A percentile compares a stretch with the other conserved stretches of the same genome.
phyloP scores from a whole-genome alignment of 2,888 invertebrate species.

The Caenorhabditis sinica region DNA sequence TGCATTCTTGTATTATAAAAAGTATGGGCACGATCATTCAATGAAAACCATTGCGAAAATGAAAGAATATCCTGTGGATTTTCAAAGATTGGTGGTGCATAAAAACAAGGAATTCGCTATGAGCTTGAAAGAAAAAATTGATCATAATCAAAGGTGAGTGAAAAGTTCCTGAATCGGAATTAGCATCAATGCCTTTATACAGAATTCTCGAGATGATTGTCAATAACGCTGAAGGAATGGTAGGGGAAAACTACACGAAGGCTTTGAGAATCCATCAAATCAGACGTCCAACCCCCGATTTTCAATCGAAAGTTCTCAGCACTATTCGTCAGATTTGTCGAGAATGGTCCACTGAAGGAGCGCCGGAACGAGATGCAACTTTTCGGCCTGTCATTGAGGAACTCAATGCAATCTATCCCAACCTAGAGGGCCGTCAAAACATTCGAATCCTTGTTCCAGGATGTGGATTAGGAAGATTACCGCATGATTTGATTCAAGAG shows the following conservation, averaged over 20 bases:
- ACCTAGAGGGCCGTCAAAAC: conserved; percentile 82
- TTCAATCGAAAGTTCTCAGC: conserved; percentile 92
- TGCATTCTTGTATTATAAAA: conserved; percentile 77
- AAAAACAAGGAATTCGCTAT: conserved; percentile 61
- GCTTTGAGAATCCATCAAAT: conserved; percentile 67
- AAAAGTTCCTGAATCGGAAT: neutral
- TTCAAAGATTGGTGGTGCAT: conserved; percentile 64
- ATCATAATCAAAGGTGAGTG: conserved; percentile 68
- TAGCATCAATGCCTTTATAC: too few relatives aligned
- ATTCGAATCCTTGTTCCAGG: conserved; percentile 94
- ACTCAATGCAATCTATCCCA: conserved; percentile 84
- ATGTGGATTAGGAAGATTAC: conserved; percentile 93
- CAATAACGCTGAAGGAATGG: conserved; percentile 53
- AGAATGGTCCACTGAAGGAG: conserved; percentile 91
- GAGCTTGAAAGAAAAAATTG: conserved; percentile 55
- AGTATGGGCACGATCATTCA: conserved; percentile 69
- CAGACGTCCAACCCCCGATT: conserved; percentile 83
- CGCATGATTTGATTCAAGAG: conserved; percentile 93
- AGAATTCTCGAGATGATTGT: conserved; percentile 67
- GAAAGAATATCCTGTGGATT: conserved; percentile 65
- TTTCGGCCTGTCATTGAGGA: conserved; percentile 94
- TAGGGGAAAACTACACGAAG: conserved; percentile 63
- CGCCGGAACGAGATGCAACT: conserved; percentile 85
- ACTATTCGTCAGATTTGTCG: conserved; percentile 96
- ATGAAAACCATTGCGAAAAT: conserved; percentile 57